Base-by-base conservation (phyloP, 2,113 vertebrate genomes). In the Heterochromis multidens region DNA sequence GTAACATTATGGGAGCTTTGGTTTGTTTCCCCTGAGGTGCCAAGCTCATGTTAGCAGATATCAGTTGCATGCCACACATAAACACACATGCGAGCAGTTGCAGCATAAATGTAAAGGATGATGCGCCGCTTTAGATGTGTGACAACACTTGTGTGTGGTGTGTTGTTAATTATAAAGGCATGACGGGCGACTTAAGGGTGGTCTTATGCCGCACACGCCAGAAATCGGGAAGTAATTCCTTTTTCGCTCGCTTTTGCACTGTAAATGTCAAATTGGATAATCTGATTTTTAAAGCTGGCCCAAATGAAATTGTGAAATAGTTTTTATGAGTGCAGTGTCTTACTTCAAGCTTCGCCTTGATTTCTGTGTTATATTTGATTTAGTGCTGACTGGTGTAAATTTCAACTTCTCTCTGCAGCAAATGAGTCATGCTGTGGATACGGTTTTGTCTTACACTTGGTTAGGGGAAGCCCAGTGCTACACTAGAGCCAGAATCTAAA, bases 381-480 rank as follows among this genome's bases (percentile, higher is more conserved):
- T 92, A 85, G 81, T 86, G 90, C 91, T 93, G 89, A 92, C 63
- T 88, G 87, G 84, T 92, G 60, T 89, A n/a, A 83, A 88, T 94
- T 88, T 88, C 81, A 56, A 3, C 77, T 72, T 65, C 59, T 90
- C 81, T 85, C 11, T 46, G 46, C 60, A 76, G 29, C 17, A 57
- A 87, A 79, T 93, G 93, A 93, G 70, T 94, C 91, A 93, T 40
- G 65, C 31, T 87, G 84, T 65, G 86, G 87, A 81, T 79, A 49
- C 63, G 56, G 78, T 87, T 84, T 84, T 80, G 78, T 35, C 82
- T 85, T 92, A 85, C 88, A 33, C 88, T 89, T 8, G 46, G 80
- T 76, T 79, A 93, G 94, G 92, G 93, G 92, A 95, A 94, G 84
- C 88, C 92, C 93, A 72, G 63, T 59, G 67, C 46, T 80, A n/a